Conservation (phyloP, 2,888 invertebrate species). For the Emmelina monodactyla region DNA sequence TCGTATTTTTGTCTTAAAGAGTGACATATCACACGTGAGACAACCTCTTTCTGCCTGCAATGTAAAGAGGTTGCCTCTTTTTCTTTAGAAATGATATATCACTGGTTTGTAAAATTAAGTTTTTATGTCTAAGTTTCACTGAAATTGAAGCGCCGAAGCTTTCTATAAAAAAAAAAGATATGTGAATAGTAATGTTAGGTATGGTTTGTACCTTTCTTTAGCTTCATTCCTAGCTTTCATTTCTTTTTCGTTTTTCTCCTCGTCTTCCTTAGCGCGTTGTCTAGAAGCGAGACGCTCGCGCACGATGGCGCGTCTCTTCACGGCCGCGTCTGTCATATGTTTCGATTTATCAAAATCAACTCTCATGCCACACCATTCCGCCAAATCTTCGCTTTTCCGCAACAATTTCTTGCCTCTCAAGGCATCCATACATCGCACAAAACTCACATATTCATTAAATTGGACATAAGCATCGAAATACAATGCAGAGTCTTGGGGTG, state of each 20-base stretch:
- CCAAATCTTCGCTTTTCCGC: slow-evolving; percentile 72
- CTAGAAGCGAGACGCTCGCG: slow-evolving; percentile 78
- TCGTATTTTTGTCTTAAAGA: slow-evolving; percentile 53
- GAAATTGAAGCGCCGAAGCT: no score
- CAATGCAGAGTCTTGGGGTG: slow-evolving; percentile 79
- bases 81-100: no score
- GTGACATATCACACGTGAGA: slow-evolving; percentile 30
- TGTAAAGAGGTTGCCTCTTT: no score
- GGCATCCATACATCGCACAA: slow-evolving; percentile 94
- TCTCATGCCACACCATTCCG: slow-evolving; percentile 69
- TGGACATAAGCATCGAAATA: slow-evolving; percentile 94
- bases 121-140: no score
- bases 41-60: slow-evolving; percentile 29
- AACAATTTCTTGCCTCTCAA: slow-evolving; percentile 88
- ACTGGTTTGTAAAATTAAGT: no score
- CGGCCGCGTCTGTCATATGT: slow-evolving; percentile 89
- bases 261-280: slow-evolving; percentile 75
- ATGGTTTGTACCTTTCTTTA: slow-evolving; percentile 66
- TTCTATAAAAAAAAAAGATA: no score
- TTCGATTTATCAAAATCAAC: slow-evolving; percentile 95
- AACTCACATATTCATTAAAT: slow-evolving; percentile 93
- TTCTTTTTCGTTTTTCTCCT: slow-evolving; percentile 71
- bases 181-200: no score
- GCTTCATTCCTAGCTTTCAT: slow-evolving; percentile 69
- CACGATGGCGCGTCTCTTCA: slow-evolving; percentile 81